phyloP scores from a whole-genome alignment of 2,888 invertebrate genomes.

The Malthinus seriepunctatus region DNA sequence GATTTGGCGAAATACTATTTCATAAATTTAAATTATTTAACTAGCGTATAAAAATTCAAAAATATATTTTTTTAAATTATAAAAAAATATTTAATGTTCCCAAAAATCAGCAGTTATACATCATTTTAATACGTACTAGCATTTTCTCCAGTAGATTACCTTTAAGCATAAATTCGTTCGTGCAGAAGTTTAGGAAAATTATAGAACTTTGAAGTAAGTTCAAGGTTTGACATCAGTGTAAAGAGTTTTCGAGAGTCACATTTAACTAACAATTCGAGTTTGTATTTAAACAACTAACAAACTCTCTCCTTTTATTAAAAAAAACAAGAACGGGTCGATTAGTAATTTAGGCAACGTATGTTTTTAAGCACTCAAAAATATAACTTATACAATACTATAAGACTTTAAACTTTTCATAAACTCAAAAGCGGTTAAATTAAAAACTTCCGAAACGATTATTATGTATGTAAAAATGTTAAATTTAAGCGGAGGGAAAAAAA shows the following conservation, averaged over 20 bases:
- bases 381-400: slow-evolving; percentile 10
- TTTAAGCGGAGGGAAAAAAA: slow-evolving; percentile 7
- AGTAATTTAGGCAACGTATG: slow-evolving; percentile 6
- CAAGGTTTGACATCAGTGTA: slow-evolving; percentile 4
- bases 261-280: slow-evolving; percentile 8
- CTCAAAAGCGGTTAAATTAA: slow-evolving; percentile 11
- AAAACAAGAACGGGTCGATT: slow-evolving; percentile 10
- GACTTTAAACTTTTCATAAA: slow-evolving; percentile 13
- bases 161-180: not conserved
- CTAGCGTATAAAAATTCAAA: too few relatives aligned
- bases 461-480: slow-evolving; percentile 12
- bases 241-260: slow-evolving; percentile 6
- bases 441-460: slow-evolving; percentile 11
- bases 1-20: too few relatives aligned
- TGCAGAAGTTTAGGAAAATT: not conserved
- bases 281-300: slow-evolving; percentile 4
- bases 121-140: not conserved
- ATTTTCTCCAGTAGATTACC: not conserved
- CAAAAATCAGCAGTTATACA: not conserved
- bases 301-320: slow-evolving; percentile 5
- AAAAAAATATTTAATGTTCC: slow-evolving; percentile 1
- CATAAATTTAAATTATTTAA: too few relatives aligned
- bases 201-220: slow-evolving; percentile 3
- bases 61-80: not conserved
- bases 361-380: slow-evolving; percentile 10